These are phyloP conservation scores for Mesoclemmys tuberculata DNA, from an alignment of 2,113 vertebrate species.

Conservation along the genomic window DNA sequence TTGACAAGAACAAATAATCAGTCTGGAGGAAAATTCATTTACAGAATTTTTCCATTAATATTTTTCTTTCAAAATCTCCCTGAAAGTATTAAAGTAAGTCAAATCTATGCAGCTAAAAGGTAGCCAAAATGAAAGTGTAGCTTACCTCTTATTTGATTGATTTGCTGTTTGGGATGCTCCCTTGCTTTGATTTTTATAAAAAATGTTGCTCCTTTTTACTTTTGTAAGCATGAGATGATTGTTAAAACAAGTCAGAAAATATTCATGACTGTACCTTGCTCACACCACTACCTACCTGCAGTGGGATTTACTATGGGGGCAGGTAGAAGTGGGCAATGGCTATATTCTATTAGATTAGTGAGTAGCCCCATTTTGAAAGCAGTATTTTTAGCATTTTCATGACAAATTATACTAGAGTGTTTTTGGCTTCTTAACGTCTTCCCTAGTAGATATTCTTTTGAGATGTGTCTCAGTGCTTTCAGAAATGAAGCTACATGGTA, in stretches of 20 bases:
- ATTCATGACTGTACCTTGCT: background rate
- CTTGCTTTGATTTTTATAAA: background rate
- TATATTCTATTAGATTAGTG: background rate
- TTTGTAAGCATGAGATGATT: background rate
- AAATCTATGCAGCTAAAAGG: background rate
- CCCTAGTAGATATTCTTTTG: background rate
- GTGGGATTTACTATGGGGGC: background rate
- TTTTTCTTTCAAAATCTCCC: background rate
- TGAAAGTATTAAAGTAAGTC: background rate
- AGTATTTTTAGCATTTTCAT: background rate
- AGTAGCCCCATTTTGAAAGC: background rate
- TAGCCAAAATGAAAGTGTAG: background rate
- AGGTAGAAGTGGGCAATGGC: background rate
- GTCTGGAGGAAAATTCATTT: background rate
- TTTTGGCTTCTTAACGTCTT: background rate
- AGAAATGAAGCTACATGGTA: background rate
- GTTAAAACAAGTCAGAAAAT: slow-evolving; percentile 14
- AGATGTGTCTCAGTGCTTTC: background rate
- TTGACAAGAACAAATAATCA: background rate
- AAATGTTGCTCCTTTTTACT: background rate
- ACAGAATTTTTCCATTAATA: background rate
- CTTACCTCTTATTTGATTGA: slow-evolving; percentile 2
- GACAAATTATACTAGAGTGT: background rate
- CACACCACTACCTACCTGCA: background rate
- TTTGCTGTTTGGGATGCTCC: background rate